Percentiles rank a stretch among this genome's conserved stretches.
phyloP scores from a whole-genome alignment of 2,113 vertebrate genomes.

The Stigmatopora nigra region DNA sequence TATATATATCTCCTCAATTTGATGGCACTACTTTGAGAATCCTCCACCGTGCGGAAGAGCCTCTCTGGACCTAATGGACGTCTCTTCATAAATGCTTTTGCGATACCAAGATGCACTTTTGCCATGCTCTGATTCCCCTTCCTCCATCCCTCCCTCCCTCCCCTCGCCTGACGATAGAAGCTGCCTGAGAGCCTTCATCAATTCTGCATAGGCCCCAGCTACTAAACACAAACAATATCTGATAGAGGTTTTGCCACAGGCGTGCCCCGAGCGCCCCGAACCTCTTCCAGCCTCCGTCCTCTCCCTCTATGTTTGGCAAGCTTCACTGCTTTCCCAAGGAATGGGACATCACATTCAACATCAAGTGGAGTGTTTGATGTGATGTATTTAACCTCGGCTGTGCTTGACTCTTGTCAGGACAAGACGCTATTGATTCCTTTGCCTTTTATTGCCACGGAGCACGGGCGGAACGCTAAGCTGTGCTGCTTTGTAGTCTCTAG shows the following conservation, averaged over 20 bases:
- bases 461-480: constrained; percentile 1
- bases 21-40: neutral
- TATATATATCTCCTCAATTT: neutral
- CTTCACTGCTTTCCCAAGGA: constrained; percentile 43
- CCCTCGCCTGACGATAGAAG: constrained; percentile 37
- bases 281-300: constrained; percentile 32
- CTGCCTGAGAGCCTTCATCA: constrained; percentile 56
- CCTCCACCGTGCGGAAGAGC: neutral
- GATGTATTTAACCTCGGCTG: constrained; percentile 43
- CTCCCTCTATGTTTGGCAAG: constrained; percentile 45
- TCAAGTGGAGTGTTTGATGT: constrained; percentile 47
- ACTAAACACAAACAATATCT: constrained; percentile 67
- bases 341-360: constrained; percentile 57
- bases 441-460: constrained; percentile 24
- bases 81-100: constrained; percentile 46
- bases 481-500: neutral
- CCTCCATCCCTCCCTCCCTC: constrained; percentile 20
- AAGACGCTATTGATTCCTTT: constrained; percentile 45
- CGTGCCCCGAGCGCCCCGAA: constrained; percentile 49
- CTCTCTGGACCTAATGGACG: constrained; percentile 53
- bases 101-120: constrained; percentile 36
- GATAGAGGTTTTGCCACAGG: constrained; percentile 62
- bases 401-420: constrained; percentile 45
- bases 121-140: constrained; percentile 57
- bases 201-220: constrained; percentile 53